Percentiles rank a stretch among this genome's conserved stretches.
Conservation (phyloP, 2,797 vertebrate genomes). For the Tympanoctomys barrerae region DNA sequence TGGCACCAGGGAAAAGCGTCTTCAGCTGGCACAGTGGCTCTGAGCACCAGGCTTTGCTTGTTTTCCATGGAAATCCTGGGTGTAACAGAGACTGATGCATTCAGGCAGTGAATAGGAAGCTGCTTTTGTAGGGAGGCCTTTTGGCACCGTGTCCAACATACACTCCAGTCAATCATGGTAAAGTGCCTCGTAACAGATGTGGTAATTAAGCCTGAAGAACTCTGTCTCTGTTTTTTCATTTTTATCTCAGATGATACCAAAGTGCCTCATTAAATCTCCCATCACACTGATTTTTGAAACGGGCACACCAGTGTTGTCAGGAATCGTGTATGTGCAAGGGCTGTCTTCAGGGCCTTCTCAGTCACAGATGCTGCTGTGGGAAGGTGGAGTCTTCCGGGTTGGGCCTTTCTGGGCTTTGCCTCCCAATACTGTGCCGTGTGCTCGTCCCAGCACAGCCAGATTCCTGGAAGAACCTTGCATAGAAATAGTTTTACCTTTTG, state of each 20-base stretch:
- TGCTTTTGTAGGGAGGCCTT: slow-evolving; percentile 80
- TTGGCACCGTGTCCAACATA: slow-evolving; percentile 85
- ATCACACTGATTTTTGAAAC: slow-evolving; percentile 74
- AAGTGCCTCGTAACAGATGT: slow-evolving; percentile 89
- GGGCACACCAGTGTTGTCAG: slow-evolving; percentile 72
- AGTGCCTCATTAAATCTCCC: slow-evolving; percentile 85
- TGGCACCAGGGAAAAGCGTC: slow-evolving; percentile 24
- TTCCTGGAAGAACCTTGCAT: slow-evolving; percentile 60
- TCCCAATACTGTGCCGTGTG: slow-evolving; percentile 28
- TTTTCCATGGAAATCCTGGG: slow-evolving; percentile 74
- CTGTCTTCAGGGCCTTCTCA: slow-evolving; percentile 47
- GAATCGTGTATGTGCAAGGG: slow-evolving; percentile 77
- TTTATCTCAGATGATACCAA: slow-evolving; percentile 86
- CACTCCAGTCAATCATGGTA: slow-evolving; percentile 88
- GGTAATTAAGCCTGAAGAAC: slow-evolving; percentile 88
- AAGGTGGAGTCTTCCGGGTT: slow-evolving; percentile 32
- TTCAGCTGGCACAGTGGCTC: slow-evolving; percentile 53
- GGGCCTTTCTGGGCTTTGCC: slow-evolving; percentile 11
- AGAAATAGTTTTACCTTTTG: slow-evolving; percentile 76
- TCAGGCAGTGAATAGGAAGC: slow-evolving; percentile 78
- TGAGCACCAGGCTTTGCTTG: slow-evolving; percentile 40
- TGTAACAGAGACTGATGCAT: slow-evolving; percentile 77
- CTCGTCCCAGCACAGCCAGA: slow-evolving; percentile 38
- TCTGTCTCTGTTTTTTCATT: slow-evolving; percentile 83
- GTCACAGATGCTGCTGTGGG: background rate